Conservation (phyloP, 2,888 invertebrate species). For the Synergus itoensis region DNA sequence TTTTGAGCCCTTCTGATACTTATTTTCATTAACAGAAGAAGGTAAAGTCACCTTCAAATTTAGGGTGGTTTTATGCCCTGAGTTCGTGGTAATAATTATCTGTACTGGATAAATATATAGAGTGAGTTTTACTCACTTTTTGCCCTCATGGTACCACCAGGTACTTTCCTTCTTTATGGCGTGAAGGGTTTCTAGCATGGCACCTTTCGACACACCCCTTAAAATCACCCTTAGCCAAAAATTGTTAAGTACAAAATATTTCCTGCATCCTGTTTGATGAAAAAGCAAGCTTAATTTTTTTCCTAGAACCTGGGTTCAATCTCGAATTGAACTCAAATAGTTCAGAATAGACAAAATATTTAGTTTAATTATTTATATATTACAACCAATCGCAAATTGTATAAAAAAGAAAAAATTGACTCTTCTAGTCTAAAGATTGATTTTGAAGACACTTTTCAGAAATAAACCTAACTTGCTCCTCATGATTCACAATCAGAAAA, state of each 20-base stretch:
- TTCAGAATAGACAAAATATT: too few relatives aligned
- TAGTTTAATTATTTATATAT: not conserved
- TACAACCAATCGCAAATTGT: not conserved
- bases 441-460: too few relatives aligned
- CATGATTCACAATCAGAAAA: not conserved
- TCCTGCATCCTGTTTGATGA: not conserved
- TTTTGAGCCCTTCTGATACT: too few relatives aligned
- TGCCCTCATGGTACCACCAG: conserved; percentile 28
- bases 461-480: not conserved
- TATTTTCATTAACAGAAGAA: not conserved
- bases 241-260: conserved; percentile 4
- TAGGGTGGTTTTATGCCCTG: not conserved
- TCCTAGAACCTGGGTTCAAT: too few relatives aligned
- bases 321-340: too few relatives aligned
- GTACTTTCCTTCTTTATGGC: conserved; percentile 32
- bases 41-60: not conserved
- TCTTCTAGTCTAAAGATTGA: too few relatives aligned
- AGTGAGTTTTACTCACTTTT: not conserved
- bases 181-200: conserved; percentile 29
- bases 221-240: conserved; percentile 9
- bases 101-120: not conserved
- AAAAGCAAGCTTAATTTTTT: not conserved
- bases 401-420: too few relatives aligned
- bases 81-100: not conserved
- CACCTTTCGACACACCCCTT: conserved; percentile 23